A percentile compares a stretch with the other conserved stretches of the same genome.
These are phyloP conservation scores for Dichetophora obliterata DNA, from an alignment of 2,888 invertebrate genomes.

Conservation along the genomic window DNA sequence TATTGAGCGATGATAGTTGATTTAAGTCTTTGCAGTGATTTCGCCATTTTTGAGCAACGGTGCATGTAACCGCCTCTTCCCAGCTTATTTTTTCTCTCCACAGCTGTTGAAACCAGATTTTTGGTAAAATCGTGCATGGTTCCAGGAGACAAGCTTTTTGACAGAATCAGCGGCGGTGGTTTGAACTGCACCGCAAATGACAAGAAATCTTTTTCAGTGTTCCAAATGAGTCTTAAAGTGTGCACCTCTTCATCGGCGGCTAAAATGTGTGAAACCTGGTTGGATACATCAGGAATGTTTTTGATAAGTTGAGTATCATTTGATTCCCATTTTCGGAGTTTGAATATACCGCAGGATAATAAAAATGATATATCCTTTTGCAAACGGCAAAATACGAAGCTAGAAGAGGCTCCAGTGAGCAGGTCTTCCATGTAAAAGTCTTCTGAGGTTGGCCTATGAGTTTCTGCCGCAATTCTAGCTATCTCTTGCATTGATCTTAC, in stretches of 20 bases:
- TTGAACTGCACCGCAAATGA: background rate
- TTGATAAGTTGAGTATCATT: background rate
- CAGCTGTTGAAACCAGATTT: conserved; percentile 19
- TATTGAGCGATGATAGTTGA: background rate
- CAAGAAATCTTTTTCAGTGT: conserved; percentile 10
- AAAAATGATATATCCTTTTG: too few species aligned
- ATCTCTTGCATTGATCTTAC: too few species aligned
- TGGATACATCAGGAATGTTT: background rate
- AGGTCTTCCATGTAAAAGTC: too few species aligned
- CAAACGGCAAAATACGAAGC: background rate
- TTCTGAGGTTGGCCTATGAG: too few species aligned
- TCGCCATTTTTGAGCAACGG: background rate
- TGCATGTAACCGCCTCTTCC: background rate
- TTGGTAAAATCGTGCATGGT: background rate
- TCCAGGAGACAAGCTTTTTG: background rate
- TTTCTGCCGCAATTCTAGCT: too few species aligned
- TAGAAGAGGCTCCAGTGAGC: background rate
- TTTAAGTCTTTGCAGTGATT: background rate
- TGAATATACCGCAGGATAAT: background rate
- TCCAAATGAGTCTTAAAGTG: conserved; percentile 6
- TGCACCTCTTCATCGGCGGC: conserved; percentile 17
- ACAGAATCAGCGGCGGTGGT: background rate
- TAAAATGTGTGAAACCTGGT: conserved; percentile 6
- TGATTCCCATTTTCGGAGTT: background rate
- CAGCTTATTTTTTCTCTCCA: conserved; percentile 13